These are phyloP conservation scores for Bufo gargarizans DNA, from an alignment of 2,113 vertebrate species.

Conservation along the genomic window DNA sequence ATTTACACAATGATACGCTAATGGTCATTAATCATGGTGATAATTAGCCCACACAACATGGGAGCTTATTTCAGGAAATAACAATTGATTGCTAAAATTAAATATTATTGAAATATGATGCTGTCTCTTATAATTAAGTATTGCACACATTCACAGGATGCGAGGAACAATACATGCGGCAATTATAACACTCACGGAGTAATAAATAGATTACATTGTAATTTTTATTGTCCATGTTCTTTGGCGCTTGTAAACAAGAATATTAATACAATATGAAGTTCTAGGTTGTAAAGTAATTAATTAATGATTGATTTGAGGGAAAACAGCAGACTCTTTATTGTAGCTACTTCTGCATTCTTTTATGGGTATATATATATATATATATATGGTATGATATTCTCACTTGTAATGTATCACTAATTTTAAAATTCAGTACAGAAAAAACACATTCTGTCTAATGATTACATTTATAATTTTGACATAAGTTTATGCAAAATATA, in stretches of 20 bases:
- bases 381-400: too few species aligned
- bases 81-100: slow-evolving; percentile 43
- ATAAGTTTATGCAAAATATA: too few species aligned
- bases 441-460: neutral
- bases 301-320: neutral
- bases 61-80: slow-evolving; percentile 32
- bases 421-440: neutral
- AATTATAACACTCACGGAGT: neutral
- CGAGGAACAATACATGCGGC: neutral
- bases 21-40: slow-evolving; percentile 1
- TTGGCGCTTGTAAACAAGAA: neutral
- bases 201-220: slow-evolving; percentile 17
- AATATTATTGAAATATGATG: slow-evolving; percentile 27
- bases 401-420: neutral
- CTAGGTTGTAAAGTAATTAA: neutral
- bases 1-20: neutral
- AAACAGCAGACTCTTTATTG: neutral
- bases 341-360: neutral
- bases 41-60: slow-evolving; percentile 28
- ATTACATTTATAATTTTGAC: too few species aligned
- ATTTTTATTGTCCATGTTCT: neutral
- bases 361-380: neutral
- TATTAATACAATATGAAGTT: neutral
- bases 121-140: slow-evolving; percentile 10
- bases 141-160: neutral